Percentiles rank a stretch among this genome's conserved stretches.
Conservation (phyloP, 2,797 vertebrate genomes). For the Acanthurus tractus region DNA sequence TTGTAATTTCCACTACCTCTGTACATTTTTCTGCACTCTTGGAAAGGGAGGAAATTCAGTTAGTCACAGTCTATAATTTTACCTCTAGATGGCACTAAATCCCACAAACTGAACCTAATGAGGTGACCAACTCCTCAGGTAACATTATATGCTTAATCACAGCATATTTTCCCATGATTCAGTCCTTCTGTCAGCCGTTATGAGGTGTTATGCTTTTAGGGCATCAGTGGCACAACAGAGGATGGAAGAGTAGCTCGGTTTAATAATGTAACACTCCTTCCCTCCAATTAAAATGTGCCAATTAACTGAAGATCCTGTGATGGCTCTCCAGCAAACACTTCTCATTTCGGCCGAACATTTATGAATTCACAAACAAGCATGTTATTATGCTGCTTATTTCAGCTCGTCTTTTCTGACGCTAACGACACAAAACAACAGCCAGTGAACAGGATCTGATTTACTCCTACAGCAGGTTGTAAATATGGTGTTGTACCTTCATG, state of each 20-base stretch:
- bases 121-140: neutral
- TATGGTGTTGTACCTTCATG: neutral
- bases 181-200: conserved; percentile 49
- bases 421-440: conserved; percentile 30
- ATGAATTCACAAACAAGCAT: conserved; percentile 65
- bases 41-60: no score
- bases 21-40: no score
- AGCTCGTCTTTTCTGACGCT: conserved; percentile 25
- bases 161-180: conserved; percentile 23
- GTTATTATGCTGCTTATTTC: conserved; percentile 38
- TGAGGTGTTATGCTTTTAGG: conserved; percentile 58
- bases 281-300: conserved; percentile 76
- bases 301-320: conserved; percentile 71
- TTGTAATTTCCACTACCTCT: no score
- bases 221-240: conserved; percentile 49
- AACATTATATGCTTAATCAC: conserved; percentile 22
- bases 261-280: conserved; percentile 54
- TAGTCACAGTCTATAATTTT: no score
- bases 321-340: conserved; percentile 58
- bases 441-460: conserved; percentile 13
- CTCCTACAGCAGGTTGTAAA: conserved; percentile 6
- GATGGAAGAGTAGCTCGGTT: conserved; percentile 46
- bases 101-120: no score
- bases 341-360: conserved; percentile 45
- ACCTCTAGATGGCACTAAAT: no score